These are phyloP conservation scores for Epinephelus moara DNA, from an alignment of 2,113 vertebrate species.

Conservation along the genomic window DNA sequence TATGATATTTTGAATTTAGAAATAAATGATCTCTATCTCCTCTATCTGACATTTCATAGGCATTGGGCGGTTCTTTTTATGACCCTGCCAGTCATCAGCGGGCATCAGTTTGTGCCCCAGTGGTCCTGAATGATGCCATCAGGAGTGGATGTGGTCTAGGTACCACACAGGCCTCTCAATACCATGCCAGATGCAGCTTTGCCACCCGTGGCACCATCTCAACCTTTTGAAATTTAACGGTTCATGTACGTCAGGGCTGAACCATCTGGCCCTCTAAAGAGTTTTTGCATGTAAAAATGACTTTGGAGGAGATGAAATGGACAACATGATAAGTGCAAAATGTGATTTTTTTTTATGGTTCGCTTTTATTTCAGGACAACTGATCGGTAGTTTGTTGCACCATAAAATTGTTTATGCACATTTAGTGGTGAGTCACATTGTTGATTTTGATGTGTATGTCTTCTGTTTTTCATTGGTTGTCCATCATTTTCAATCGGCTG, in stretches of 20 bases:
- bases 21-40: background rate
- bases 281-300: slow-evolving; percentile 66
- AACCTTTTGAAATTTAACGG: slow-evolving; percentile 84
- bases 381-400: background rate
- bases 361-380: slow-evolving; percentile 2
- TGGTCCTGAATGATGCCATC: slow-evolving; percentile 78
- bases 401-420: background rate
- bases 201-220: slow-evolving; percentile 83
- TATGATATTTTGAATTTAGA: background rate
- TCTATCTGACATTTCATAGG: slow-evolving; percentile 26
- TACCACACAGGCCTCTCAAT: slow-evolving; percentile 72
- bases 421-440: background rate
- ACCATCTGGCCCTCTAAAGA: slow-evolving; percentile 82
- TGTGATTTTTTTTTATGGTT: slow-evolving; percentile 5
- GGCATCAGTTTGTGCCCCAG: slow-evolving; percentile 70
- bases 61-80: slow-evolving; percentile 16
- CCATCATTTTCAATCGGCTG: background rate
- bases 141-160: slow-evolving; percentile 82
- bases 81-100: slow-evolving; percentile 56
- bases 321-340: slow-evolving; percentile 26
- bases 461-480: background rate
- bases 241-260: slow-evolving; percentile 78
- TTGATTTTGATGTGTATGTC: background rate
- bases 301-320: slow-evolving; percentile 59
- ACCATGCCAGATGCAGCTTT: slow-evolving; percentile 82